phyloP scores from a whole-genome alignment of 2,797 vertebrate species.

The Clarias fuscus region DNA sequence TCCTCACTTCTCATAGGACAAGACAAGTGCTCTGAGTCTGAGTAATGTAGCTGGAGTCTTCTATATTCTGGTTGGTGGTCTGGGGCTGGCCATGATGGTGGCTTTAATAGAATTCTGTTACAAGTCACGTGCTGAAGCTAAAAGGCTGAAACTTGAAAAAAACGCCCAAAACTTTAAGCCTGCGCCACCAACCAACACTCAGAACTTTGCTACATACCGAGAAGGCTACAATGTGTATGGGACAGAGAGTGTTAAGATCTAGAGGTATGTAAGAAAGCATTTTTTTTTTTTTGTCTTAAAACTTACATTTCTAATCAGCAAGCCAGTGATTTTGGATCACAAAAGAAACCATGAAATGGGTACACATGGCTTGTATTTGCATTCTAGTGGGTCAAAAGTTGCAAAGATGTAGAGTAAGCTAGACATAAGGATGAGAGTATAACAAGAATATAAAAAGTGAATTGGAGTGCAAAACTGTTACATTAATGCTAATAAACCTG shows the following conservation, averaged over 20 bases:
- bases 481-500: not conserved
- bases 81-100: constrained; percentile 99
- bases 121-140: constrained; percentile 98
- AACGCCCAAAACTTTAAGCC: constrained; percentile 99
- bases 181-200: constrained; percentile 93
- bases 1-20: constrained; percentile 96
- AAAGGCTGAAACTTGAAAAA: constrained; percentile 99
- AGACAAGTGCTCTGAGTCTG: constrained; percentile 99
- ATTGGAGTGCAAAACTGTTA: not conserved
- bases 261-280: constrained; percentile 82
- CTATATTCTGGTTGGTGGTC: constrained; percentile 99
- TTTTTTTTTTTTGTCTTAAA: constrained; percentile 34
- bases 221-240: constrained; percentile 99
- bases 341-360: not conserved
- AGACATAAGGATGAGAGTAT: not conserved
- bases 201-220: constrained; percentile 99
- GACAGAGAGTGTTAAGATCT: constrained; percentile 99
- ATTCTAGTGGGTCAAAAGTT: not conserved
- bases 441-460: not conserved
- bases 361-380: not conserved
- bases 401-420: not conserved
- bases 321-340: not conserved
- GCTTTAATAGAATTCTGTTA: constrained; percentile 99
- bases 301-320: not conserved
- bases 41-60: constrained; percentile 99